phyloP scores from a whole-genome alignment of 2,797 vertebrate species.

The Parambassis ranga region DNA sequence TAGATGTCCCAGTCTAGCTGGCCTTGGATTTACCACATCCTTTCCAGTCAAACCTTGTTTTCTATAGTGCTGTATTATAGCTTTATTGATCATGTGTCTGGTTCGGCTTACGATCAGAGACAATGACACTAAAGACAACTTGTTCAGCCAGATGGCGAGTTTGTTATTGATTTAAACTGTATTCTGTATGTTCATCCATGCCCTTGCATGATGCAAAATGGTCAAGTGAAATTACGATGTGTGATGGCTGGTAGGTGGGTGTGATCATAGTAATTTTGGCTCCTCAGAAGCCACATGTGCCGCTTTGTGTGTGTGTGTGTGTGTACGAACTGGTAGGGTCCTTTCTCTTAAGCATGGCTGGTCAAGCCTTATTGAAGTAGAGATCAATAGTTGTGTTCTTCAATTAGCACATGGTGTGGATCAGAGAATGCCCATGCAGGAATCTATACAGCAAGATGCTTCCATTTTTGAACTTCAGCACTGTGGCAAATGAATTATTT shows the following conservation, averaged over 20 bases:
- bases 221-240: not conserved
- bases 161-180: constrained; percentile 21
- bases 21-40: not conserved
- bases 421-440: constrained; percentile 15
- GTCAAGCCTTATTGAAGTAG: constrained; percentile 21
- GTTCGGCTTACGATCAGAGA: constrained; percentile 6
- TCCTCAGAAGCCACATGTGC: not conserved
- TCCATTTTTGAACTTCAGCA: not conserved
- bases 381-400: constrained; percentile 45
- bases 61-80: not conserved
- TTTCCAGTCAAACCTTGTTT: not conserved
- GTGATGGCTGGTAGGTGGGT: not conserved
- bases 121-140: not conserved
- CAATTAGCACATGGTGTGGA: constrained; percentile 36
- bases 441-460: constrained; percentile 2
- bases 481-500: not conserved
- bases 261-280: not conserved
- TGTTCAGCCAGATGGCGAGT: not conserved
- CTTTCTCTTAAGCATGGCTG: constrained; percentile 2
- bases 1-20: constrained; percentile 59
- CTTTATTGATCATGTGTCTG: constrained; percentile 19
- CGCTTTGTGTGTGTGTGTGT: not conserved
- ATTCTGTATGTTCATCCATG: not conserved
- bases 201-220: not conserved
- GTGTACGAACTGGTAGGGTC: not conserved